Base-by-base conservation (phyloP, 2,888 invertebrate species). In the Sericinus montela region DNA sequence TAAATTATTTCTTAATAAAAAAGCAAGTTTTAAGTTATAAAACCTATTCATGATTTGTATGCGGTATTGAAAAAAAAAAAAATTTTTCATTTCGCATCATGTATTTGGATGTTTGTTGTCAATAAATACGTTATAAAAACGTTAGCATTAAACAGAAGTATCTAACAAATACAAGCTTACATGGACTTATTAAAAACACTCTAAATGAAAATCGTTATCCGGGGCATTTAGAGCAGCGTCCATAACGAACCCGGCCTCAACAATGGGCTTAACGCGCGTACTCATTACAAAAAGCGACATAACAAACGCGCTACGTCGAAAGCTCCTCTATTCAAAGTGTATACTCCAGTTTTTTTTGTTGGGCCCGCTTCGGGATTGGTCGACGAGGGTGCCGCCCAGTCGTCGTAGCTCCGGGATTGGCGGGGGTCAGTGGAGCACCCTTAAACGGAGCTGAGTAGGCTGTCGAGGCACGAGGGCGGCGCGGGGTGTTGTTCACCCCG, bases 271-370 rank as follows among this genome's bases (percentile, higher is more conserved):
- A 88, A 81, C 83, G 84, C 84, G 79, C 82, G 80, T 78, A 85
- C 87, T 87, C 83, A 88, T 87, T 87, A 88, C 86, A 87, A 88
- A 83, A 87, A 86, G 84, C 86, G 82, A 84, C 85, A 85, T 84
- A 87, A 87, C 84, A 82, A 86, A 83, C 87, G 80, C 76, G 81
- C 81, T 75, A 72, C 83, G 80, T 84, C 78, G 80, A 87, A 87
- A 87, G 87, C 85, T 87, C 71, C 82, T 84, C 79, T 84, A 82
- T 86, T 85, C 81, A 84, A 76, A 85, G 84, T 76, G 87, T 86
- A 86, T 87, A 86, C 88, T 83, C 82, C 76, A 84, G 77, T 80
- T 85, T 86, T 80, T 69, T 88, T 79, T 66, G 76, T 71, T 75
- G 80, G 82, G 80, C 81, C 81, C 81, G 83, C 77, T 80, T 75